These are phyloP conservation scores for Gavia stellata DNA, from an alignment of 2,113 vertebrate species.

Conservation along the genomic window DNA sequence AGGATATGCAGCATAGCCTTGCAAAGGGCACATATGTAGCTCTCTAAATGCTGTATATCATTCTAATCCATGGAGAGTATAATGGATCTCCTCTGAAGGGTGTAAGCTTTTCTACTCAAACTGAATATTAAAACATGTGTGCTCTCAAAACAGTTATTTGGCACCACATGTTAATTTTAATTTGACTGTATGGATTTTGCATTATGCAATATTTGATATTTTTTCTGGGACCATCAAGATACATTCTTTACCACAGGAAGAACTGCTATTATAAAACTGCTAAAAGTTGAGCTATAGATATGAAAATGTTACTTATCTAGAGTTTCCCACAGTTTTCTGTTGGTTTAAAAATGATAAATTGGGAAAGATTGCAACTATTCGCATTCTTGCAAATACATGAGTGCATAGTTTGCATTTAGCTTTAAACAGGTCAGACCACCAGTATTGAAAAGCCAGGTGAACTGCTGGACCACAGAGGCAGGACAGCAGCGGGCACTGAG, in stretches of 20 bases:
- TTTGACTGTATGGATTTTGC: not conserved
- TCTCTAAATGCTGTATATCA: conserved; percentile 49
- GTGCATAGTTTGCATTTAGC: not conserved
- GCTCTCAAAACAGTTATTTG: not conserved
- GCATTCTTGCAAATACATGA: not conserved
- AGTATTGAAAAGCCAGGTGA: not conserved
- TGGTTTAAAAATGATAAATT: not conserved
- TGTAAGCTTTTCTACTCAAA: conserved; percentile 20
- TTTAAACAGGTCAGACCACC: not conserved
- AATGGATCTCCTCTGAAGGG: conserved; percentile 34
- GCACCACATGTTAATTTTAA: conserved; percentile 41
- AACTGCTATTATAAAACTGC: not conserved
- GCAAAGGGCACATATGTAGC: conserved; percentile 43
- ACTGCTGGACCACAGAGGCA: not conserved
- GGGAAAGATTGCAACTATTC: not conserved
- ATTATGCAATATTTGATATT: not conserved
- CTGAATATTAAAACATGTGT: conserved; percentile 31
- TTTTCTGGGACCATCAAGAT: not conserved
- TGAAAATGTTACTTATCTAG: not conserved
- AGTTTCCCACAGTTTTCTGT: not conserved
- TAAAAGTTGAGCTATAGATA: not conserved
- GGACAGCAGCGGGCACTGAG: not conserved
- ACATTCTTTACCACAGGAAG: not conserved
- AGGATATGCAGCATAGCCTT: conserved; percentile 31
- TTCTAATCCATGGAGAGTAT: conserved; percentile 44